phyloP scores from a whole-genome alignment of 2,797 vertebrate genomes.

The Pseudotriccus pelzelni region DNA sequence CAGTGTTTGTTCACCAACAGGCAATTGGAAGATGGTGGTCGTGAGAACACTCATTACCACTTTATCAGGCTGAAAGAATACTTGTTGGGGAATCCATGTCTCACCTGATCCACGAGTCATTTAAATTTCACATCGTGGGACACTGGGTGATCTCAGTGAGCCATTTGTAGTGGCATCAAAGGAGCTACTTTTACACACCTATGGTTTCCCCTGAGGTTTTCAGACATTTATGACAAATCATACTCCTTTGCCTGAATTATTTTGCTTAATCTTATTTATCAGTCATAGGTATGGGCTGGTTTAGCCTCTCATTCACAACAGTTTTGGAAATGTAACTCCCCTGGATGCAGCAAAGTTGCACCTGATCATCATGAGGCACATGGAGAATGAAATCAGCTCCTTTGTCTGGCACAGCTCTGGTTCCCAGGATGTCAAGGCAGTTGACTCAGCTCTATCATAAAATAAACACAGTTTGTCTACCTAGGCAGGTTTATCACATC shows the following conservation, averaged over 20 bases:
- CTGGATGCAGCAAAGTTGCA: not conserved
- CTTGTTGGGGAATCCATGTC: not conserved
- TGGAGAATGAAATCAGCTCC: not conserved
- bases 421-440: not conserved
- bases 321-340: not conserved
- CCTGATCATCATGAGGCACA: not conserved
- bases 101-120: not conserved
- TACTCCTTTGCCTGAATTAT: not conserved
- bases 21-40: not conserved
- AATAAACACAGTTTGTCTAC: not conserved
- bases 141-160: not conserved
- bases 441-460: not conserved
- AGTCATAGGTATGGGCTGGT: not conserved
- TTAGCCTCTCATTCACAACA: not conserved
- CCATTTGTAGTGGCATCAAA: not conserved
- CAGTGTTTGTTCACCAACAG: conserved; percentile 33
- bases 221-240: not conserved
- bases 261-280: not conserved
- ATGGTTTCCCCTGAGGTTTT: not conserved
- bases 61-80: not conserved
- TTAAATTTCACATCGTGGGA: not conserved
- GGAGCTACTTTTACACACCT: not conserved
- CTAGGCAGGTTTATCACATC: not conserved
- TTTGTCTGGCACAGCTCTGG: not conserved
- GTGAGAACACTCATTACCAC: not conserved